Evolutionary conservation across 2,888 invertebrate genomes (phyloP).

Genomic region (Autographa pulchrina): DNA sequence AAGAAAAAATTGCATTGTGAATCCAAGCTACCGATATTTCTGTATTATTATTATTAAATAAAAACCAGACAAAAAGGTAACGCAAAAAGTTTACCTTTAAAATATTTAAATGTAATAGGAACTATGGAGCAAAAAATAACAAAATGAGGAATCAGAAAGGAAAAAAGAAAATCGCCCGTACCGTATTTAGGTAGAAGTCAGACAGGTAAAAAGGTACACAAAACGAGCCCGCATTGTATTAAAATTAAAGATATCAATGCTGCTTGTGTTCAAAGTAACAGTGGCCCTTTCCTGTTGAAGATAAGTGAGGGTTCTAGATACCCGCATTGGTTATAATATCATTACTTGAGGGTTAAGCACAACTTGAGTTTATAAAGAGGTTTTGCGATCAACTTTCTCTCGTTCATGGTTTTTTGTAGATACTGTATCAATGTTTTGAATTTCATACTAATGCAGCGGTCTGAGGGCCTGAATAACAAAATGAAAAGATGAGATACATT

Average conservation of each 20-base stretch:
- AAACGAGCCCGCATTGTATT: slow-evolving; percentile 64
- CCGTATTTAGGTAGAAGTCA: slow-evolving; percentile 61
- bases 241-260: slow-evolving; percentile 55
- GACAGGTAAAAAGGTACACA: slow-evolving; percentile 60
- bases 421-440: not conserved
- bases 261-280: slow-evolving; percentile 27
- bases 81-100: not conserved
- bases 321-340: slow-evolving; percentile 20
- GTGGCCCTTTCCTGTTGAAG: slow-evolving; percentile 11
- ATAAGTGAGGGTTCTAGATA: slow-evolving; percentile 7
- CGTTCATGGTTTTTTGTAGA: not conserved
- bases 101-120: slow-evolving; percentile 5
- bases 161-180: slow-evolving; percentile 39
- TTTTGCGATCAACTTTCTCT: not conserved
- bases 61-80: not conserved
- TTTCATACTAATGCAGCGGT: not conserved
- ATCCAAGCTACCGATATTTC: not conserved
- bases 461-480: too few relatives aligned
- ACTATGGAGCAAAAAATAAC: slow-evolving; percentile 20
- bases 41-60: not conserved
- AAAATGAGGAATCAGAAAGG: slow-evolving; percentile 36
- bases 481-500: too few relatives aligned
- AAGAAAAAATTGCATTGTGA: not conserved
- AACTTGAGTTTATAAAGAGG: slow-evolving; percentile 2
- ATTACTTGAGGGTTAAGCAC: slow-evolving; percentile 2